Evolutionary conservation across 2,797 vertebrate genomes (phyloP), one percentile per base, ranked within the genome.

Genomic region (Amazonetta brasiliensis): DNA sequence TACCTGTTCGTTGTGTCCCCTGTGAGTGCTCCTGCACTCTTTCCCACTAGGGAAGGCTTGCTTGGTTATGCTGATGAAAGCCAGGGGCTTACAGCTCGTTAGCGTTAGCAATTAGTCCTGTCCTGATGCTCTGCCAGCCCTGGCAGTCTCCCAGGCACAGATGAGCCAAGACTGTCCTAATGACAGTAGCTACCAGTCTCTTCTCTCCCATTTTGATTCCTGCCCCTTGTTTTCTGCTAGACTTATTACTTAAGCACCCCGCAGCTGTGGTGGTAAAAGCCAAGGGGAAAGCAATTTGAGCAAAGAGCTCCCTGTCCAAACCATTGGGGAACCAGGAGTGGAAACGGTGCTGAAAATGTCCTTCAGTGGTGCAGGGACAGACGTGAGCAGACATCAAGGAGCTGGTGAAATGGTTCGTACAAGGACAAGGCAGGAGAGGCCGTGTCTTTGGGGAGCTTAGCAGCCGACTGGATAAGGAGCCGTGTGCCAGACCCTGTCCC

Each of bases 21-120:
- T 2, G 39, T 56, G n/a, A 68, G 9, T 62, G 35, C 54, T 94
- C 56, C 80, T 84, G 43, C 26, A n/a, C 62, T 55, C 41, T 50
- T 46, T 83, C 35, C 62, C 54, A 11, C 30, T 48, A 25, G 23
- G 28, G 16, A 91, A 94, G 63, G 30, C 31, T 76, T 22, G 20
- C 39, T 84, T 69, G 58, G 52, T 44, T 90, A 60, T 50, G n/a
- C 75, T 72, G 26, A 79, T 30, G 39, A 84, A 94, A 92, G 48
- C 59, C 73, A 87, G 60, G 46, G n/a, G n/a, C 55, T 88, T 79
- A 64, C 35, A 87, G 84, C 82, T 89, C 1, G 0, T 83, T 52
- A 77, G 95, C 64, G 10, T 94, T 78, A 94, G 86, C 81, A 96
- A 95, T 94, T 92, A 95, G 84, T 80, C 64, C 60, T 89, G 71